Evolutionary conservation across 2,113 vertebrate genomes (phyloP).

Genomic region (Stegastes partitus): DNA sequence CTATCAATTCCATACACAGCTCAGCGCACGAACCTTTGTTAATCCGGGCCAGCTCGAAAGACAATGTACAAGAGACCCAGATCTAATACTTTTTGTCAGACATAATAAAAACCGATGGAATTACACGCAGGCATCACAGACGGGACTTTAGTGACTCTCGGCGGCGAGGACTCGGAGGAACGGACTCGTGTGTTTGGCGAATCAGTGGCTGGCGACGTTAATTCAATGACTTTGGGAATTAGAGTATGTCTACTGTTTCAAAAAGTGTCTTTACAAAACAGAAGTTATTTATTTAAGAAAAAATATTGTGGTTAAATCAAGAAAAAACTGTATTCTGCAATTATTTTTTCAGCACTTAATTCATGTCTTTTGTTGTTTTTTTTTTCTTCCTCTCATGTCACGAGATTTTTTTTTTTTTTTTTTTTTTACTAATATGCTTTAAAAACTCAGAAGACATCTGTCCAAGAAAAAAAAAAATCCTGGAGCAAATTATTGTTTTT

Average conservation of each 20-base stretch:
- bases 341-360: conserved; percentile 91
- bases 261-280: conserved; percentile 99
- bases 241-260: conserved; percentile 99
- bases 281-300: conserved; percentile 99
- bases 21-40: conserved; percentile 99
- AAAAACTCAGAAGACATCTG: conserved; percentile 71
- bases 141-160: conserved; percentile 55
- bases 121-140: conserved; percentile 71
- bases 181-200: conserved; percentile 73
- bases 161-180: conserved; percentile 77
- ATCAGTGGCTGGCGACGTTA: conserved; percentile 86
- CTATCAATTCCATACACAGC: conserved; percentile 99
- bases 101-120: conserved; percentile 66
- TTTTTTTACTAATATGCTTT: conserved; percentile 83
- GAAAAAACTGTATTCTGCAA: conserved; percentile 95
- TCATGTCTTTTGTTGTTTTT: conserved; percentile 69
- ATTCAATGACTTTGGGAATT: conserved; percentile 93
- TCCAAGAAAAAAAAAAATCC: conserved; percentile 52
- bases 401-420: no score
- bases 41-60: conserved; percentile 99
- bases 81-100: conserved; percentile 88
- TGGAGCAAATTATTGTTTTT: conserved; percentile 47
- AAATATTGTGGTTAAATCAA: conserved; percentile 98
- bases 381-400: conserved; percentile 57
- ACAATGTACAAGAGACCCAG: conserved; percentile 99